Conservation (phyloP, 2,888 invertebrate genomes). For the Listrodromus nycthemerus region DNA sequence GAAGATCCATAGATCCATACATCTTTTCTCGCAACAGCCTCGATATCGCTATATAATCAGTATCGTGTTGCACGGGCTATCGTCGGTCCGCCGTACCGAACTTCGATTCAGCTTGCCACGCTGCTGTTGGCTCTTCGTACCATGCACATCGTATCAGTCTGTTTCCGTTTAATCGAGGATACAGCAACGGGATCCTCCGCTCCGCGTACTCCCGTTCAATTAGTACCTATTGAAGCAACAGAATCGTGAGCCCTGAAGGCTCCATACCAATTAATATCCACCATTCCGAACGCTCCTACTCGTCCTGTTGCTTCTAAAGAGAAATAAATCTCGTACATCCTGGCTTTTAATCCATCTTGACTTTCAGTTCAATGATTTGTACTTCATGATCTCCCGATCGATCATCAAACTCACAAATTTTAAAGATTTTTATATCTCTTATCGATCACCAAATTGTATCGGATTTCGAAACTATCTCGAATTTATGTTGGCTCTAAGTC, state of each 20-base stretch:
- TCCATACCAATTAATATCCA: slow-evolving; percentile 56
- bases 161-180: slow-evolving; percentile 31
- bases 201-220: slow-evolving; percentile 58
- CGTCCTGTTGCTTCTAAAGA: neutral
- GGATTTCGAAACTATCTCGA: no score
- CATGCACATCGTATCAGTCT: neutral
- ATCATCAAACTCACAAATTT: slow-evolving; percentile 27
- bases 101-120: slow-evolving; percentile 51
- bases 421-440: neutral
- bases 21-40: slow-evolving; percentile 44
- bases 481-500: no score
- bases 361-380: neutral
- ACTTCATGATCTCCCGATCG: slow-evolving; percentile 33
- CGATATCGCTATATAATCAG: slow-evolving; percentile 61
- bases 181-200: slow-evolving; percentile 30
- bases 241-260: slow-evolving; percentile 47
- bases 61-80: slow-evolving; percentile 43
- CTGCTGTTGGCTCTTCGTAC: slow-evolving; percentile 12
- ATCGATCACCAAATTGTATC: neutral
- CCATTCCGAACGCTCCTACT: slow-evolving; percentile 35
- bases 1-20: slow-evolving; percentile 14
- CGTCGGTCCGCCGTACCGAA: slow-evolving; percentile 33
- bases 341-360: neutral
- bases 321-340: slow-evolving; percentile 30
- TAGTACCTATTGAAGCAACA: slow-evolving; percentile 60